Evolutionary conservation across 2,888 invertebrate species (phyloP), one percentile per base, ranked within the genome.

Genomic region (Sipha maydis): DNA sequence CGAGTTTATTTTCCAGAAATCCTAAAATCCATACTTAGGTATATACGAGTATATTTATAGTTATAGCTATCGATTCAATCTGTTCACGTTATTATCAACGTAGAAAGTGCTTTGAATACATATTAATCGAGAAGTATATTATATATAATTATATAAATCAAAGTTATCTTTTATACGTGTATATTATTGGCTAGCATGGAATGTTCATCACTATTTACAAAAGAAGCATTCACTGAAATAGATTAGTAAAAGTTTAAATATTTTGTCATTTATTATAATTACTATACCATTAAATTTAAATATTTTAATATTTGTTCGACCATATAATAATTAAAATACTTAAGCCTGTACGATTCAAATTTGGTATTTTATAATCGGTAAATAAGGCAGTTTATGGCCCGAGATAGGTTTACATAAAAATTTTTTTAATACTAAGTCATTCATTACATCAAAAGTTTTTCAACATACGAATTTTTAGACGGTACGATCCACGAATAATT

Each of bases 231-330:
- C 7, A 11, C 21, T 31, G 1, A 54, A n/a, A 54, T 14, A 31
- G 31, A 7, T 31, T 34, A 82, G 48, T 83, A 54, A 71, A 31
- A 83, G 14, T 73, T 71, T 19, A 83, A 25, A 19, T 31, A 34
- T 83, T 83, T n/a, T 73, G 31, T 31, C 69, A 56, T 56, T 41
- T 56, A 56, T 56, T 56, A 56, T 19, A 54, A 54, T 54, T 54
- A 54, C 54, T 14, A 31, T 1, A 14, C 25, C 14, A 5, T 71
- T 54, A n/a, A 71, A 83, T 71, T 31, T 28, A 54, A 48, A 83
- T 34, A 83, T 71, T 71, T 69, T 21, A 21, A 48, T 21, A 11
- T 31, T 82, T 3, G 28, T 41, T 7, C 56, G 17, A 1, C 56
- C 56, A 14, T 56, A 56, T 0, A 41, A 41, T 7, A 41, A 9